These are phyloP conservation scores for Psephotus haematonotus DNA, from an alignment of 2,113 vertebrate species.

Conservation along the genomic window DNA sequence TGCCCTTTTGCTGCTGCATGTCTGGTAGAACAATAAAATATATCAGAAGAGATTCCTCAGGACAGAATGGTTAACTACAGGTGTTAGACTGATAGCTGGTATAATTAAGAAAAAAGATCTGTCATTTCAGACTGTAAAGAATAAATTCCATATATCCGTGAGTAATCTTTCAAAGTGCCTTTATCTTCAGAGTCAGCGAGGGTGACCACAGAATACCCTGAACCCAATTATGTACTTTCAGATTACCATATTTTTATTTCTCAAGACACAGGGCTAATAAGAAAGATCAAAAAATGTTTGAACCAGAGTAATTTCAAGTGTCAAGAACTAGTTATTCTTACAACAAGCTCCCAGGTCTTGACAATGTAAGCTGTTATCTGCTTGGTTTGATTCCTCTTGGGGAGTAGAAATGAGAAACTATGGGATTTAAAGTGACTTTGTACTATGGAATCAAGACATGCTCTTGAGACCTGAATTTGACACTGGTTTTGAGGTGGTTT, in stretches of 20 bases:
- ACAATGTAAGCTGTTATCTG: slow-evolving; percentile 17
- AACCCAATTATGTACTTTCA: slow-evolving; percentile 48
- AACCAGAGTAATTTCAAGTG: slow-evolving; percentile 57
- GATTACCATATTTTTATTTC: slow-evolving; percentile 63
- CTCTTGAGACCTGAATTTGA: neutral
- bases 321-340: slow-evolving; percentile 61
- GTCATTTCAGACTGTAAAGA: slow-evolving; percentile 48
- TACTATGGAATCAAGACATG: neutral
- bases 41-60: slow-evolving; percentile 32
- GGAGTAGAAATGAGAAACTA: neutral
- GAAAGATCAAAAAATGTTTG: slow-evolving; percentile 61
- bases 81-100: slow-evolving; percentile 46
- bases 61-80: slow-evolving; percentile 55
- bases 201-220: slow-evolving; percentile 56
- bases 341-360: slow-evolving; percentile 13
- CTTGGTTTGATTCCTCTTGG: slow-evolving; percentile 56
- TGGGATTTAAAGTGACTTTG: slow-evolving; percentile 37
- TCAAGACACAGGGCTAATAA: slow-evolving; percentile 44
- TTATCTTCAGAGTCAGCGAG: slow-evolving; percentile 11
- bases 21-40: neutral
- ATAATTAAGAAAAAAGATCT: slow-evolving; percentile 71
- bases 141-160: slow-evolving; percentile 53
- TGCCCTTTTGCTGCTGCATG: neutral
- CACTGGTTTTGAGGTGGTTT: neutral
- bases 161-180: slow-evolving; percentile 52